A percentile compares a stretch with the other conserved stretches of the same genome.
Evolutionary conservation across 2,113 vertebrate species (phyloP).

Genomic region (Smithornis capensis): DNA sequence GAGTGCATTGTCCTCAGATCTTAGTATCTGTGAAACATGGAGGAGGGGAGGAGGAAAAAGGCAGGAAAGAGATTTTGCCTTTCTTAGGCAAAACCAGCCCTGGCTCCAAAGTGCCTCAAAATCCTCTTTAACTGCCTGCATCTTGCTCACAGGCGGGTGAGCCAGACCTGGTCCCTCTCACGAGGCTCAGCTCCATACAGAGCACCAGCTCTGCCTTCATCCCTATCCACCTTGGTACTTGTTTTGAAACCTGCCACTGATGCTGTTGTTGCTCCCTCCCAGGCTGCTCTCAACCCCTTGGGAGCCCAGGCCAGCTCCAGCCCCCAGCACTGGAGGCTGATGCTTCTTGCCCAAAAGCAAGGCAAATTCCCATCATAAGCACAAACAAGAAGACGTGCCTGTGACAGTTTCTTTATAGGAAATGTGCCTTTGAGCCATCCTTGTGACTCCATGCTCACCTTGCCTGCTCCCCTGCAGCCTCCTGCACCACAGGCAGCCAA

Average conservation of each 20-base stretch:
- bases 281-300: neutral
- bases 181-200: neutral
- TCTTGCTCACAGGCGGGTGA: accelerated
- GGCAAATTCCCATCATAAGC: neutral
- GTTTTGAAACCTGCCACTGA: accelerated
- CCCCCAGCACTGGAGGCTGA: neutral
- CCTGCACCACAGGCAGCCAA: accelerated
- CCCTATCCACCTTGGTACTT: accelerated
- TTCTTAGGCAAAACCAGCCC: neutral
- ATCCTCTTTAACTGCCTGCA: accelerated
- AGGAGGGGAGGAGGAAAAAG: neutral
- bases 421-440: neutral
- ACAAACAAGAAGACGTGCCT: accelerated
- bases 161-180: neutral
- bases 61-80: neutral
- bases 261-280: neutral
- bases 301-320: neutral
- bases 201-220: neutral
- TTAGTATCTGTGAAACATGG: neutral
- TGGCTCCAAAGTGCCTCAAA: neutral
- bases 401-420: neutral
- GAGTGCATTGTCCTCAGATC: neutral
- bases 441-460: neutral
- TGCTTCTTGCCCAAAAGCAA: neutral
- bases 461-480: neutral